Percentiles rank a stretch among this genome's conserved stretches.
phyloP scores from a whole-genome alignment of 2,113 vertebrate species.

The Dolichotis patagonum region DNA sequence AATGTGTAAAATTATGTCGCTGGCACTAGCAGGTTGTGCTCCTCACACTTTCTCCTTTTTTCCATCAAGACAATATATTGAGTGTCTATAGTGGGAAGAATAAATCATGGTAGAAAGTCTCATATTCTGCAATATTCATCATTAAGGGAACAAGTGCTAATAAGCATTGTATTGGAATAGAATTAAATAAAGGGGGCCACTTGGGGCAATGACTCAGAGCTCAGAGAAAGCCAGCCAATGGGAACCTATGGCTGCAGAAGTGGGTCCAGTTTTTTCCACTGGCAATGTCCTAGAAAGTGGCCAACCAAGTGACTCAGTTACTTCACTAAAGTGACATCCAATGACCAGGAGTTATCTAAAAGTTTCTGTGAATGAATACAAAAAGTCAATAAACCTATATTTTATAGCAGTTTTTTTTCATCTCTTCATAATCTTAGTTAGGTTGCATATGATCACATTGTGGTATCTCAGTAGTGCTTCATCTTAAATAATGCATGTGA shows the following conservation, averaged over 20 bases:
- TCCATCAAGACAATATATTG: background rate
- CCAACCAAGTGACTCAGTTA: background rate
- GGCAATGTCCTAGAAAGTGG: background rate
- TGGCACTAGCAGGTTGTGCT: background rate
- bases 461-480: background rate
- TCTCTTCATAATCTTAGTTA: background rate
- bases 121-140: background rate
- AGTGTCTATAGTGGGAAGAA: background rate
- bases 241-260: background rate
- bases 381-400: background rate
- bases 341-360: background rate
- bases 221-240: background rate
- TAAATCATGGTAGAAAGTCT: background rate
- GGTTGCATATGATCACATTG: background rate
- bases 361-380: background rate
- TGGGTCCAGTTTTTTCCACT: background rate
- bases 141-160: background rate
- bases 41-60: background rate
- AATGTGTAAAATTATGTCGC: background rate
- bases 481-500: background rate
- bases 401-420: background rate
- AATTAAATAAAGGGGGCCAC: background rate
- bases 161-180: background rate
- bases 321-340: background rate
- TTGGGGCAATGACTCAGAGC: rapidly evolving